Evolutionary conservation across 2,797 vertebrate genomes (phyloP), one percentile per base, ranked within the genome.

Genomic region (Eremophila alpestris): DNA sequence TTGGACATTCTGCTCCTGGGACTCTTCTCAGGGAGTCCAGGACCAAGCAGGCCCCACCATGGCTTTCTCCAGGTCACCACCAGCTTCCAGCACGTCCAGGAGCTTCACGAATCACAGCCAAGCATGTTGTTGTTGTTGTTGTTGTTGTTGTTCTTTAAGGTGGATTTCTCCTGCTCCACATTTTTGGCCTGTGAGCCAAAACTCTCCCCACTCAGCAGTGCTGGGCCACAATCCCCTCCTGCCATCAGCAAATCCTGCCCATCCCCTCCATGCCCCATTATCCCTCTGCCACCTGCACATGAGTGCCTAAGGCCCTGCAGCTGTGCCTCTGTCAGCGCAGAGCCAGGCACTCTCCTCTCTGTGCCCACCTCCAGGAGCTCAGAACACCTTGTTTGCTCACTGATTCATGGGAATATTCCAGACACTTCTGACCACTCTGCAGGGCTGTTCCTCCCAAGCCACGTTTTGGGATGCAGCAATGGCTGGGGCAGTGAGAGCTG

Each of bases 111-210:
- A 10, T 46, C 46, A 8, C 7, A 80, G 34, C 49, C 9, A 11
- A 16, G 14, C 36, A 5, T 7, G 12, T 14, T 5, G 0, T n/a
- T 8, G 12, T 14, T 5, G 0, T 32, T 36, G 36, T 36, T 36
- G 36, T 36, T 36, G 36, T 36, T 36, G 36, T 36, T 36, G 36
- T 36, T 5, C 34, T 54, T 52, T 11, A 4, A 6, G 24, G 30
- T 59, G 24, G 9, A 17, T 27, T 65, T 62, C 17, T 51, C 60
- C 17, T 19, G 34, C n/a, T 30, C 9, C 20, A 9, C 9, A 2
- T 22, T 76, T 40, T 30, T 27, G 7, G 11, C 5, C 38, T 13
- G 4, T 9, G 7, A 73, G 11, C 30, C 41, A 12, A 13, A 38
- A 60, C 5, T 8, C 5, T 18, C 58, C 24, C 7, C n/a, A 14